Percentiles rank a stretch among this genome's conserved stretches.
Conservation (phyloP, 1,140 invertebrate species). For the Vanessa atalanta region DNA sequence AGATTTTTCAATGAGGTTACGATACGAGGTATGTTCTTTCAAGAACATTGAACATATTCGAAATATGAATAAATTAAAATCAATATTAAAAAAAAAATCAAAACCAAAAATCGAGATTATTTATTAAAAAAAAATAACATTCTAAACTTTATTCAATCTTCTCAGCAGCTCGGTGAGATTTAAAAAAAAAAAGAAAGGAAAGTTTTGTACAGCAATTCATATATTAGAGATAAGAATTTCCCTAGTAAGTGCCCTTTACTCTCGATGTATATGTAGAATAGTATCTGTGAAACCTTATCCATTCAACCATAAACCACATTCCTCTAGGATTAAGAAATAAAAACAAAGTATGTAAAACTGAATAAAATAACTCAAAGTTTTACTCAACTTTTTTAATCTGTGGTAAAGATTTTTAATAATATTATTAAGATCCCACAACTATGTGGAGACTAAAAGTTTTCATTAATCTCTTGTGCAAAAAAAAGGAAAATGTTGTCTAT, state of each 20-base stretch:
- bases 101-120: not conserved
- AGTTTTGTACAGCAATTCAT: not conserved
- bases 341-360: not conserved
- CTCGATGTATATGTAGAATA: slow-evolving; percentile 49
- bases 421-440: not conserved
- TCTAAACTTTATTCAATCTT: not conserved
- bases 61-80: not conserved
- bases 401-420: slow-evolving; percentile 24
- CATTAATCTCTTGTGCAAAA: not conserved
- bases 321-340: slow-evolving; percentile 69
- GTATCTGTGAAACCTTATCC: slow-evolving; percentile 41
- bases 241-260: slow-evolving; percentile 74
- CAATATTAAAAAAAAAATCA: not conserved
- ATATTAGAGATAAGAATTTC: slow-evolving; percentile 45
- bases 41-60: not conserved
- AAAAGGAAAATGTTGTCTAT: not conserved
- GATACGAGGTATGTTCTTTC: not conserved
- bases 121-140: not conserved
- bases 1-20: not conserved
- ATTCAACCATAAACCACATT: slow-evolving; percentile 66
- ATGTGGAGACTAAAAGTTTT: not conserved
- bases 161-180: not conserved
- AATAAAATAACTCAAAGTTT: slow-evolving; percentile 14
- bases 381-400: slow-evolving; percentile 11
- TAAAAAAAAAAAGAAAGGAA: slow-evolving; percentile 3